Percentiles rank a stretch among this genome's conserved stretches.
These are phyloP conservation scores for Chrysotoxum bicinctum DNA, from an alignment of 2,888 invertebrate species.

Conservation along the genomic window DNA sequence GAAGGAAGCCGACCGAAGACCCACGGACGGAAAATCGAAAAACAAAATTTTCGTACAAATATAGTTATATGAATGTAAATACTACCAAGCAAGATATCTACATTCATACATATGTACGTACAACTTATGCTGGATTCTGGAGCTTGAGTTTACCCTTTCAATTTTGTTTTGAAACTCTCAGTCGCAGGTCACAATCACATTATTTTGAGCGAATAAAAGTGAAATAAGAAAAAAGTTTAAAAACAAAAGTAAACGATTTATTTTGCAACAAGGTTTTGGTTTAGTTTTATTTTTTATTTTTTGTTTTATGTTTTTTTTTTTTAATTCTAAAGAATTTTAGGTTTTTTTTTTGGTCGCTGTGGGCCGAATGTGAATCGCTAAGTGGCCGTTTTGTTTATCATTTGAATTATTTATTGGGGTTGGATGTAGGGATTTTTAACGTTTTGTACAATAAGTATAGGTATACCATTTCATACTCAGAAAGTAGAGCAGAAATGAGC, in stretches of 20 bases:
- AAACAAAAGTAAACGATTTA: slow-evolving; percentile 28
- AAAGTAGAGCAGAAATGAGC: not conserved
- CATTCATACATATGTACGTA: too few species aligned
- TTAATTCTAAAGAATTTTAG: slow-evolving; percentile 61
- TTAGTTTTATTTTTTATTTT: not conserved
- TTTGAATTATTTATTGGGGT: slow-evolving; percentile 57
- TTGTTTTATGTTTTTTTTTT: not conserved
- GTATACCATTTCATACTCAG: not conserved
- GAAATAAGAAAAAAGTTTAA: slow-evolving; percentile 1
- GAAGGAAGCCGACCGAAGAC: not conserved
- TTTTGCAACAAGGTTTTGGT: slow-evolving; percentile 49
- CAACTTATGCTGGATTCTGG: slow-evolving; percentile 18
- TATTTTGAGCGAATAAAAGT: slow-evolving; percentile 23
- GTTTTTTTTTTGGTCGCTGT: slow-evolving; percentile 37
- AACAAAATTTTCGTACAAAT: not conserved
- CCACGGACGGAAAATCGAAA: slow-evolving; percentile 34
- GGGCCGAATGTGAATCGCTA: slow-evolving; percentile 56
- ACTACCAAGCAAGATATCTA: too few species aligned
- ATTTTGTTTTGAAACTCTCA: slow-evolving; percentile 49
- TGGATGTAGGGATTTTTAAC: not conserved
- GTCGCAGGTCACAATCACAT: slow-evolving; percentile 14
- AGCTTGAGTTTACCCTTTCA: slow-evolving; percentile 54
- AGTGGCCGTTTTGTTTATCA: slow-evolving; percentile 69
- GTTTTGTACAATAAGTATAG: not conserved
- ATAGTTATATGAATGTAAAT: not conserved